Base-by-base conservation (phyloP, 2,113 vertebrate species). In the Sphyrna mokarran region DNA sequence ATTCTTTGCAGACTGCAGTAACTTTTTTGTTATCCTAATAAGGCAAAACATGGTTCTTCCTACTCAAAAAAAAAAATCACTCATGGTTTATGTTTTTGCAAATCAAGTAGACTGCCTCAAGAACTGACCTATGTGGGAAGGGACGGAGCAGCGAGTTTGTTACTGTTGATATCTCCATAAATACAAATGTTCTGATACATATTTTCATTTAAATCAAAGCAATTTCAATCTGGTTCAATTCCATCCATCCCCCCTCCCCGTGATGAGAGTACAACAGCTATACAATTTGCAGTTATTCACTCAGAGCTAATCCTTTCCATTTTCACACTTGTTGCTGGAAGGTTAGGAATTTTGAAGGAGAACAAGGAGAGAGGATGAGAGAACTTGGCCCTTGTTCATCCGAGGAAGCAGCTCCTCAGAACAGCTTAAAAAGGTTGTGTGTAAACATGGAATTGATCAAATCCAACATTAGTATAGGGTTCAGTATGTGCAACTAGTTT, bases 401-500 rank as follows among this genome's bases (percentile, higher is more conserved):
- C 86, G 29, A 58, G 54, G 54, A 90, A 61, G 54, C 29, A 63
- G 33, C 61, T 68, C n/a, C 89, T 93, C n/a, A 6, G 48, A 93
- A 37, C 61, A 68, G 89, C n/a, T 93, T 37, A 66, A 66, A 89
- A 93, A 66, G 89, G 89, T 20, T 37, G 89, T 93, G 89, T 66
- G 89, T 93, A 93, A 93, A 93, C 89, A 66, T 66, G 20, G 37
- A 93, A 33, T 93, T 40, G 37, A 83, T 83, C 89, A 93, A 37
- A 66, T 66, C 61, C 61, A 66, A 93, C 61, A 40, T 68, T 66
- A 93, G 33, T 58, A 66, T 37, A 33, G 61, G 33, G 89, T 93
- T n/a, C 89, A n/a, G 61, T 37, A 61, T 63, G n/a, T 93, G 89
- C 89, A 37, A 37, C 66, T 93, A 66, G 18, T 37, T 93, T 37